These are phyloP conservation scores for Anguilla anguilla DNA, from an alignment of 2,797 vertebrate species.

Conservation along the genomic window DNA sequence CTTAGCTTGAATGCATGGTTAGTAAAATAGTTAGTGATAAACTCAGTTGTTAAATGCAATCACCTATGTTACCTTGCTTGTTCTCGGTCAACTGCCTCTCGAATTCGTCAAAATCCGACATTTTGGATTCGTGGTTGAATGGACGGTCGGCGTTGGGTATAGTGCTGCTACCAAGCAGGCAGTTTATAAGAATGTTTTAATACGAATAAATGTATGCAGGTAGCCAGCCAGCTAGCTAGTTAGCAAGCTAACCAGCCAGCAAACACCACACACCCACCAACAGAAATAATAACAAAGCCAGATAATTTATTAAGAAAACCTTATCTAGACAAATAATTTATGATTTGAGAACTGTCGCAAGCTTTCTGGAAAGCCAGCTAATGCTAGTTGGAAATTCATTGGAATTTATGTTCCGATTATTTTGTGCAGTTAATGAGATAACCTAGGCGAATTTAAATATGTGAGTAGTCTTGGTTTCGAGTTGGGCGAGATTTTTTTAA, in stretches of 20 bases:
- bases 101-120: constrained; percentile 93
- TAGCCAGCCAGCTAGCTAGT: background rate
- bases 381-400: background rate
- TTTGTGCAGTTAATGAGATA: background rate
- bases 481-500: no score
- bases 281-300: background rate
- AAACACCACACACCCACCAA: background rate
- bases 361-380: background rate
- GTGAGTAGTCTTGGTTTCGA: background rate
- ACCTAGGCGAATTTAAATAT: background rate
- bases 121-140: constrained; percentile 55
- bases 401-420: background rate
- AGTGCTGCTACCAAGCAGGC: background rate
- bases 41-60: background rate
- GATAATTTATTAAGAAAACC: background rate
- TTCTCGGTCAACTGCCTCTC: constrained; percentile 89
- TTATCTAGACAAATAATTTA: background rate
- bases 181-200: background rate
- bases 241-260: background rate
- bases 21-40: background rate
- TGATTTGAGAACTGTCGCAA: no score
- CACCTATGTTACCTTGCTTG: constrained; percentile 76
- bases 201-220: background rate
- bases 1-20: background rate
- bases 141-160: background rate